A percentile compares a stretch with the other conserved stretches of the same genome.
Evolutionary conservation across 2,888 invertebrate species (phyloP).

Genomic region (Asteroscopus sphinx): DNA sequence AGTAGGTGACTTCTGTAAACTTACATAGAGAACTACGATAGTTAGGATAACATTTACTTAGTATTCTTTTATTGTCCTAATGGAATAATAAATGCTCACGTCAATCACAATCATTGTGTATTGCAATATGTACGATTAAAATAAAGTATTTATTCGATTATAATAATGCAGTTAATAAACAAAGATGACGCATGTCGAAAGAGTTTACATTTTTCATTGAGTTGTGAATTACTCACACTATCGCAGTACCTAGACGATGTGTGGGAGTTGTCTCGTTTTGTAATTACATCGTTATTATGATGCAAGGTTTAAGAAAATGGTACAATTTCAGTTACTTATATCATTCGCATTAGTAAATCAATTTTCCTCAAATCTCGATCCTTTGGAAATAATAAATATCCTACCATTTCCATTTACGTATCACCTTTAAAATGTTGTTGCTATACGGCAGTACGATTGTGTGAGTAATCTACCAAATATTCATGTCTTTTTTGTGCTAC

Average conservation of each 20-base stretch:
- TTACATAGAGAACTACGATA: background rate
- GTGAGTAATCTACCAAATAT: background rate
- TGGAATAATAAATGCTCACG: constrained; percentile 1
- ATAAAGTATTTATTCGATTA: constrained; percentile 19
- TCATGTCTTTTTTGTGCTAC: too few species aligned
- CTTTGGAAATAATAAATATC: background rate
- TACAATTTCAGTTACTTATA: constrained; percentile 1
- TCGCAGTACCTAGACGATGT: constrained; percentile 40
- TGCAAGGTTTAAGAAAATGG: constrained; percentile 25
- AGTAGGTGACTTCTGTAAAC: background rate
- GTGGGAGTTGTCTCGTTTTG: constrained; percentile 38
- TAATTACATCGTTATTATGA: constrained; percentile 42
- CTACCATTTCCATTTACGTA: too few species aligned
- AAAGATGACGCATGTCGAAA: constrained; percentile 50
- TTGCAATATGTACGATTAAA: background rate
- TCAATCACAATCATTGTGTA: constrained; percentile 9
- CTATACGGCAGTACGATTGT: background rate
- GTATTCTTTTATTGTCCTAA: constrained; percentile 2
- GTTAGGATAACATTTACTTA: background rate
- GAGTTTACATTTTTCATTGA: constrained; percentile 41
- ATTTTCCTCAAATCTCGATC: constrained; percentile 11
- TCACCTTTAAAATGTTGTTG: too few species aligned
- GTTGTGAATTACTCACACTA: constrained; percentile 44
- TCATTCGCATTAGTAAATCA: background rate
- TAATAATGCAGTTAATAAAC: constrained; percentile 35